A percentile compares a stretch with the other conserved stretches of the same genome.
phyloP scores from a whole-genome alignment of 2,888 invertebrate species.

The Phanerotoma sp. region DNA sequence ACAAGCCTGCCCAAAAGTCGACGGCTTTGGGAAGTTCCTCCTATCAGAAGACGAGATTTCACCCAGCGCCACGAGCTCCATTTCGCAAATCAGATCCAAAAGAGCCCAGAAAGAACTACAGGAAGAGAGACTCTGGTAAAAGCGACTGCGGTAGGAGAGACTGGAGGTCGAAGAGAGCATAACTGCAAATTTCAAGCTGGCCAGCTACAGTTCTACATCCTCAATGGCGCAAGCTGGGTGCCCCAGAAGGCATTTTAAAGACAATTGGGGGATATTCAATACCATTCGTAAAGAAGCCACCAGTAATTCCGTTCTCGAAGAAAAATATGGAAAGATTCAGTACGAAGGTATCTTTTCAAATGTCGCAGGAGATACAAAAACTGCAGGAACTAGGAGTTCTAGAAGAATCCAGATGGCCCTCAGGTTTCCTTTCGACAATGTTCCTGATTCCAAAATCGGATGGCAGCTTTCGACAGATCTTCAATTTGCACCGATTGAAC shows the following conservation, averaged over 20 bases:
- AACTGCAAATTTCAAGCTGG: not conserved
- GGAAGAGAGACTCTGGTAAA: no score
- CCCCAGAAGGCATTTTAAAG: not conserved
- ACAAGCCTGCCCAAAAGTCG: not conserved
- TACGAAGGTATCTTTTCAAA: not conserved
- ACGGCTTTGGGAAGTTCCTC: not conserved
- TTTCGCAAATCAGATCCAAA: not conserved
- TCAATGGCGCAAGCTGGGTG: not conserved
- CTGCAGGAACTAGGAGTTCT: not conserved
- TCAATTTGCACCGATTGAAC: constrained; percentile 18
- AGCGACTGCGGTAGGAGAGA: not conserved
- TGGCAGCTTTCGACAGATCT: constrained; percentile 10
- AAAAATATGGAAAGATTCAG: not conserved
- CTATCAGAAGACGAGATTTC: not conserved
- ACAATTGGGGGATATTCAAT: not conserved
- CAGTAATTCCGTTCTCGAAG: not conserved
- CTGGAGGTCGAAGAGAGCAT: not conserved
- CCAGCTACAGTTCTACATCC: not conserved
- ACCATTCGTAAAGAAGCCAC: not conserved
- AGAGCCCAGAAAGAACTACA: not conserved
- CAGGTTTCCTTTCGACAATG: constrained; percentile 15
- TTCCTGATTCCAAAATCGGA: constrained; percentile 19
- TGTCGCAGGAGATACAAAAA: not conserved
- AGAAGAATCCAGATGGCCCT: not conserved
- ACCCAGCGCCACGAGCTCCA: not conserved